Evolutionary conservation across 2,113 vertebrate genomes (phyloP).

Genomic region (Ornithorhynchus anatinus): DNA sequence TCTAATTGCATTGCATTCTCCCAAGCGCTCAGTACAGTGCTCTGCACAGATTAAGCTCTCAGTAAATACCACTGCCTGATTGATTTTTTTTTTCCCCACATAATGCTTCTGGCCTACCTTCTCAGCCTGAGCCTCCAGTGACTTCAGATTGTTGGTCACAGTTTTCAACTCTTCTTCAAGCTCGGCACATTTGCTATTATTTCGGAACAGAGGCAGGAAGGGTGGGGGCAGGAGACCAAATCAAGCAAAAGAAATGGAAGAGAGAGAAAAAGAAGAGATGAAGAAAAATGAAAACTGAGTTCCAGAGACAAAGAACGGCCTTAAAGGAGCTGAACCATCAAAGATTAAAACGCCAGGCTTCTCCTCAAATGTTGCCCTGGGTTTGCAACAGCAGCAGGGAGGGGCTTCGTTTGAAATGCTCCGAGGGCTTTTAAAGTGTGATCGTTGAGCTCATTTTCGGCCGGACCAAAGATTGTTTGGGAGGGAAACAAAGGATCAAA

Average conservation of each 20-base stretch:
- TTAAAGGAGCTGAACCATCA: constrained; percentile 74
- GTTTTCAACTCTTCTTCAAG: constrained; percentile 99
- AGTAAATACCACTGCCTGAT: no score
- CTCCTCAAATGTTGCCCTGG: neutral
- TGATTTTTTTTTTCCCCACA: constrained; percentile 2
- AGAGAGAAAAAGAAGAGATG: constrained; percentile 68
- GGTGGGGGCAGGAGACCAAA: constrained; percentile 61
- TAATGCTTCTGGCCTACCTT: constrained; percentile 86
- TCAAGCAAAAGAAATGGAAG: constrained; percentile 68
- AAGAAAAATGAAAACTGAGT: constrained; percentile 74
- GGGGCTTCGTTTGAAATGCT: constrained; percentile 35
- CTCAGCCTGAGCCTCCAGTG: constrained; percentile 99
- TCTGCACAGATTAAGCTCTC: no score
- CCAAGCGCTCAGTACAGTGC: no score
- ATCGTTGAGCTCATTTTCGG: constrained; percentile 73
- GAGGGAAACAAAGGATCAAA: constrained; percentile 61
- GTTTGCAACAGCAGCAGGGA: neutral
- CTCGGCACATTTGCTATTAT: constrained; percentile 98
- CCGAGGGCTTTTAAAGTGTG: neutral
- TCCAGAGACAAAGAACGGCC: constrained; percentile 70
- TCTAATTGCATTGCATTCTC: no score
- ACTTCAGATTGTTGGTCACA: constrained; percentile 99
- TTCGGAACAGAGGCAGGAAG: constrained; percentile 78
- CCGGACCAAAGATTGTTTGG: constrained; percentile 58
- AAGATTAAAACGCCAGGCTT: constrained; percentile 7